A percentile compares a stretch with the other conserved stretches of the same genome.
Evolutionary conservation across 2,888 invertebrate genomes (phyloP).

Genomic region (Oxytorus armatus): DNA sequence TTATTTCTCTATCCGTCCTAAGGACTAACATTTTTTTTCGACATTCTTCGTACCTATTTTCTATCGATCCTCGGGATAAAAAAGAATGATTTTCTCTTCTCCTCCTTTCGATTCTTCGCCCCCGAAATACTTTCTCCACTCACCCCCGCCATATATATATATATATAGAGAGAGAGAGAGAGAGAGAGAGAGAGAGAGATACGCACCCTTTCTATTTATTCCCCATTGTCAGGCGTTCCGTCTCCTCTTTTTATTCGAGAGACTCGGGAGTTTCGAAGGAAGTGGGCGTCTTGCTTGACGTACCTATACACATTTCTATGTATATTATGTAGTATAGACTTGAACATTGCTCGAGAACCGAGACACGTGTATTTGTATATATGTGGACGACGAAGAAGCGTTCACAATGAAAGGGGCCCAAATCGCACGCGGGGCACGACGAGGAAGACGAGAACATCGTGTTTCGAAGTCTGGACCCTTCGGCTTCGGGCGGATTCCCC

Average conservation of each 20-base stretch:
- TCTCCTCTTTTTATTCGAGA: slow-evolving; percentile 63
- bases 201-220: slow-evolving; percentile 52
- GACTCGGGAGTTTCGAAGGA: slow-evolving; percentile 68
- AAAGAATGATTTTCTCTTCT: not conserved
- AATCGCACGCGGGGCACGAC: slow-evolving; percentile 55
- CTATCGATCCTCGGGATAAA: not conserved
- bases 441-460: slow-evolving; percentile 37
- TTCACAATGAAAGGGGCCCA: slow-evolving; percentile 64
- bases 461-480: slow-evolving; percentile 62
- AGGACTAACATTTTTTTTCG: not conserved
- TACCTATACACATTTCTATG: too few species aligned
- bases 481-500: too few species aligned
- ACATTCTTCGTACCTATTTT: not conserved
- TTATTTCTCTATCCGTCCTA: not conserved
- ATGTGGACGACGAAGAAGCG: slow-evolving; percentile 39
- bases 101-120: slow-evolving; percentile 16
- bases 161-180: too few species aligned
- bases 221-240: slow-evolving; percentile 60
- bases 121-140: slow-evolving; percentile 48
- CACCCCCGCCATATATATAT: slow-evolving; percentile 25
- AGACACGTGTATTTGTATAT: slow-evolving; percentile 14
- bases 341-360: slow-evolving; percentile 1
- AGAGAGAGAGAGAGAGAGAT: too few species aligned
- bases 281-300: slow-evolving; percentile 72
- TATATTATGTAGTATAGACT: slow-evolving; percentile 19